Conservation (phyloP, 2,888 invertebrate genomes). For the Nymphalis urticae region DNA sequence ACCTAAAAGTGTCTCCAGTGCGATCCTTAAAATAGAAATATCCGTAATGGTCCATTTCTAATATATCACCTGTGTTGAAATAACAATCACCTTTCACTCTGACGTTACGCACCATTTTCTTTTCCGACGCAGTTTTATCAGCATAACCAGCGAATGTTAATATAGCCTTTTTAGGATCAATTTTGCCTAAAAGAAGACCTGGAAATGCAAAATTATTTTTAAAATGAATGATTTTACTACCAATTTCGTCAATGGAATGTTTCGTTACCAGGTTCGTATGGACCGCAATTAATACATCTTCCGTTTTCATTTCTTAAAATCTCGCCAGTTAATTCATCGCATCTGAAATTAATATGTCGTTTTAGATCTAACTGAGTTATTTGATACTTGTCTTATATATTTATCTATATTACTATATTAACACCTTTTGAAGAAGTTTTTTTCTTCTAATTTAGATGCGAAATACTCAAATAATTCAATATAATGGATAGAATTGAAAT, state of each 20-base stretch:
- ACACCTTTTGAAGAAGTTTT: too few species aligned
- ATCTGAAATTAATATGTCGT: slow-evolving; percentile 53
- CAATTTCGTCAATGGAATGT: too few species aligned
- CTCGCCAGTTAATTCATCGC: slow-evolving; percentile 89
- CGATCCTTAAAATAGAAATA: slow-evolving; percentile 97
- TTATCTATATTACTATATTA: too few species aligned
- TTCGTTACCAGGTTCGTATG: slow-evolving; percentile 89
- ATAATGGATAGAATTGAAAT: too few species aligned
- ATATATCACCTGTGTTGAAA: slow-evolving; percentile 95
- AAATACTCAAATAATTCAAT: too few species aligned
- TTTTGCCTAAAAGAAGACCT: slow-evolving; percentile 88
- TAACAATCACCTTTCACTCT: slow-evolving; percentile 92
- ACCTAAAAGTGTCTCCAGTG: slow-evolving; percentile 89
- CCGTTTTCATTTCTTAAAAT: slow-evolving; percentile 86
- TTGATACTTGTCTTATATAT: too few species aligned
- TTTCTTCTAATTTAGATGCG: too few species aligned
- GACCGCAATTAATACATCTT: slow-evolving; percentile 89
- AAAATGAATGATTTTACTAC: neutral
- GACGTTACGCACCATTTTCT: slow-evolving; percentile 91
- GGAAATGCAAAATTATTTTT: slow-evolving; percentile 39
- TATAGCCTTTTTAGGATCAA: slow-evolving; percentile 74
- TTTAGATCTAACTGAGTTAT: too few species aligned
- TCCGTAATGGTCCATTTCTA: slow-evolving; percentile 94
- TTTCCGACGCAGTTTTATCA: slow-evolving; percentile 87
- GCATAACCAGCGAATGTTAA: slow-evolving; percentile 75